Base-by-base conservation (phyloP, 2,797 vertebrate species). In the Enoplosus armatus region DNA sequence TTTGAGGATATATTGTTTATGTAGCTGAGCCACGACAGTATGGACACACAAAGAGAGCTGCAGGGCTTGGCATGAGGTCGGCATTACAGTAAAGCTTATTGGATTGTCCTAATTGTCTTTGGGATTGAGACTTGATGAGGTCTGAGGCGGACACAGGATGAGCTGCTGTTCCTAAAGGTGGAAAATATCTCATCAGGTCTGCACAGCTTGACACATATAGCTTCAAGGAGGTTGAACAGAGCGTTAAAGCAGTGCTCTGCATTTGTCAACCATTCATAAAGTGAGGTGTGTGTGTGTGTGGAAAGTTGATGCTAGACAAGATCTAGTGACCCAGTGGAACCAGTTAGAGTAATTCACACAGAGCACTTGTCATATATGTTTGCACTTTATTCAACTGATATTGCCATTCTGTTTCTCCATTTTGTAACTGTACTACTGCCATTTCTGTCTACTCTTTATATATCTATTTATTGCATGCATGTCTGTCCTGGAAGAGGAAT, bases 101-200 rank as follows among this genome's bases (percentile, higher is more conserved):
- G 92, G 93, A 95, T 95, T 95, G 93, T 85, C 91, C 88, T 95
- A 95, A 95, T 94, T 95, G 92, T 91, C 94, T 94, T 90, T 92
- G 80, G 92, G 93, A 87, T 91, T 87, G 92, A 92, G 89, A 91
- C 90, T 85, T 87, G 86, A 88, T 86, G 87, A 90, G 85, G 86
- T 90, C 89, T 91, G 83, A 88, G 82, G 83, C 66, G 82, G 76
- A 86, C 33, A 61, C 85, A 77, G 86, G 86, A 85, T 67, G 86
- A 90, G 78, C 87, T 68, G 70, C 88, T 75, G 80, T 71, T 78
- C 77, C 85, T 83, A 75, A 84, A 87, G 87, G 85, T 90, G 81
- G 85, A 90, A 86, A 79, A 86, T 72, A 77, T 82, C 87, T 75
- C 71, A 59, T 76, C 72, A 63, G 59, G 77, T 87, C 71, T 35